Percentiles rank a stretch among this genome's conserved stretches.
Evolutionary conservation across 2,888 invertebrate genomes (phyloP).

Genomic region (Carterocephalus palaemon): DNA sequence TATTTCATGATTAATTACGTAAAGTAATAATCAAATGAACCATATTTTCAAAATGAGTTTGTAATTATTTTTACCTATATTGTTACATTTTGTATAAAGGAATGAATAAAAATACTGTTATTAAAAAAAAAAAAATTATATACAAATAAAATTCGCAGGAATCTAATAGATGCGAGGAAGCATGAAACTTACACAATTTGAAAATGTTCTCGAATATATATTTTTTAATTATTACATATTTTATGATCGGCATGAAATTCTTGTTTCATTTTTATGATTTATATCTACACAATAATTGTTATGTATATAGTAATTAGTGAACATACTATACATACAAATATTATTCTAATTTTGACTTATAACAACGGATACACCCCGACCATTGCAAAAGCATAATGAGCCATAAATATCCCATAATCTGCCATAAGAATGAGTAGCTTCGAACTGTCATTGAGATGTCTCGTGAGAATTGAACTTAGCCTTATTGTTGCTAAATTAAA

Average conservation of each 20-base stretch:
- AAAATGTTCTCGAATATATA: too few species aligned
- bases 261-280: background rate
- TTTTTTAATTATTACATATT: conserved; percentile 4
- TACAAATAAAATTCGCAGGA: too few species aligned
- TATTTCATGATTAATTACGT: too few species aligned
- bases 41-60: too few species aligned
- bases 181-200: too few species aligned
- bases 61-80: too few species aligned
- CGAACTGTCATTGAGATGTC: conserved; percentile 45
- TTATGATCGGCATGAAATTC: background rate
- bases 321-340: conserved; percentile 25
- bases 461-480: conserved; percentile 35
- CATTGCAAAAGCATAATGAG: conserved; percentile 50
- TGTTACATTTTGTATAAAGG: too few species aligned
- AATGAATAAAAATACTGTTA: too few species aligned
- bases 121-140: too few species aligned
- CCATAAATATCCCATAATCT: conserved; percentile 65
- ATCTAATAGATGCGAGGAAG: too few species aligned
- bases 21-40: too few species aligned
- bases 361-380: conserved; percentile 42
- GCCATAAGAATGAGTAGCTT: conserved; percentile 52
- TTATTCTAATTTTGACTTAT: conserved; percentile 42
- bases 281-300: background rate
- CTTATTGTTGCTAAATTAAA: background rate
- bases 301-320: background rate